Conservation (phyloP, 2,888 invertebrate species). For the Adineta ricciae region DNA sequence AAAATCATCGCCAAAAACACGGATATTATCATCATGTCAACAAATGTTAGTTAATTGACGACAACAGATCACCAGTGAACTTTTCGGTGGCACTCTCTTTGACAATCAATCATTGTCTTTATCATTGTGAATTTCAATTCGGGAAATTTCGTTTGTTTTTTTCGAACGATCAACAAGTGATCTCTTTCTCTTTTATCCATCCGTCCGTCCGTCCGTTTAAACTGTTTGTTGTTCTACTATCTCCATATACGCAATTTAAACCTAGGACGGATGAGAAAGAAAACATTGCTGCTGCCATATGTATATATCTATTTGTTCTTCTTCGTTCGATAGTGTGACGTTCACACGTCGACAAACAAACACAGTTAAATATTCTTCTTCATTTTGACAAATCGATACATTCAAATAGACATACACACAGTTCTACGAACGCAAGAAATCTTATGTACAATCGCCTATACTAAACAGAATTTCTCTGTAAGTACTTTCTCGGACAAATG, state of each 20-base stretch:
- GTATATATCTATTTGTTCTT: constrained; percentile 6
- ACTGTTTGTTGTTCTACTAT: background rate
- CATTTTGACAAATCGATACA: background rate
- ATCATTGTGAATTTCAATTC: background rate
- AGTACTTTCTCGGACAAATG: too few relatives aligned
- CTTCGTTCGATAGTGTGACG: background rate
- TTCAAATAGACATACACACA: background rate
- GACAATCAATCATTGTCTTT: too few relatives aligned
- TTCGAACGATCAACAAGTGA: background rate
- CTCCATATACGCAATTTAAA: background rate
- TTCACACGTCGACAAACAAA: background rate
- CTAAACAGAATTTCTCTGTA: too few relatives aligned
- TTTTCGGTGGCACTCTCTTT: too few relatives aligned
- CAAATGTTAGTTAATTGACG: too few relatives aligned
- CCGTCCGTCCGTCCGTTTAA: background rate
- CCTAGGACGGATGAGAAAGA: background rate
- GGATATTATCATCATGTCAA: too few relatives aligned
- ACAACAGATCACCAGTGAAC: too few relatives aligned
- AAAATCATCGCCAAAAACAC: too few relatives aligned
- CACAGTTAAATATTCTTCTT: background rate
- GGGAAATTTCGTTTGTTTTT: background rate
- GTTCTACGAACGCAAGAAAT: background rate
- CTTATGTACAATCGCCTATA: too few relatives aligned
- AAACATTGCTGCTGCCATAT: constrained; percentile 2
- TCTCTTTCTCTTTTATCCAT: background rate